Percentiles rank a stretch among this genome's conserved stretches.
phyloP scores from a whole-genome alignment of 2,888 invertebrate species.

The Drosophila nr. perissopoda region DNA sequence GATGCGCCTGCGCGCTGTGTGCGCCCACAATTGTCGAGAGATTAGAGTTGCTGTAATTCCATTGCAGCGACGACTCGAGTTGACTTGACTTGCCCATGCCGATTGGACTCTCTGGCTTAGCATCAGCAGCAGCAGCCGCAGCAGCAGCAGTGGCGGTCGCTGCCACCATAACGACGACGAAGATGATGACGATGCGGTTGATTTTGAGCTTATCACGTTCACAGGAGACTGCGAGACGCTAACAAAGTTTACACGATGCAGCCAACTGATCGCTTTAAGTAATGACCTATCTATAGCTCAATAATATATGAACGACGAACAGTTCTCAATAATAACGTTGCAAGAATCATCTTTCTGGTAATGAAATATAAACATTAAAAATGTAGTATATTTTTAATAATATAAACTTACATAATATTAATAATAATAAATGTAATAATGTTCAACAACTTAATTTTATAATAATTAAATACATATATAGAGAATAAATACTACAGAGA shows the following conservation, averaged over 20 bases:
- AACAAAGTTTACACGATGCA: constrained; percentile 63
- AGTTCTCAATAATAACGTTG: neutral
- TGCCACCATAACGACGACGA: constrained; percentile 49
- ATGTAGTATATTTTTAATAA: neutral
- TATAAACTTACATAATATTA: neutral
- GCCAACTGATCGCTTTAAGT: neutral
- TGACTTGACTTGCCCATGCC: constrained; percentile 42
- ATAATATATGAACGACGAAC: neutral
- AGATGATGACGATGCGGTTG: constrained; percentile 64
- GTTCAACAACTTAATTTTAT: neutral
- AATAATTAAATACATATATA: neutral
- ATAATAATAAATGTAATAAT: neutral
- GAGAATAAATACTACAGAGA: neutral
- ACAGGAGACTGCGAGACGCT: constrained; percentile 74
- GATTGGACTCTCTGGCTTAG: constrained; percentile 58
- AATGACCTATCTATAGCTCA: neutral
- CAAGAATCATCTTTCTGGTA: neutral
- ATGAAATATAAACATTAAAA: neutral
- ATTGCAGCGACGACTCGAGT: constrained; percentile 40
- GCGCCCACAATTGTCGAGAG: constrained; percentile 81
- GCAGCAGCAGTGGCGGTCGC: constrained; percentile 20
- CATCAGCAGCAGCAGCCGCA: constrained; percentile 14
- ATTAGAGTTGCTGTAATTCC: constrained; percentile 78
- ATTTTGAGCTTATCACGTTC: constrained; percentile 79
- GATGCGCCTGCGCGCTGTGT: constrained; percentile 48